Percentiles rank a stretch among this genome's conserved stretches.
Conservation (phyloP, 2,888 invertebrate genomes). For the Caenorhabditis wallacei region DNA sequence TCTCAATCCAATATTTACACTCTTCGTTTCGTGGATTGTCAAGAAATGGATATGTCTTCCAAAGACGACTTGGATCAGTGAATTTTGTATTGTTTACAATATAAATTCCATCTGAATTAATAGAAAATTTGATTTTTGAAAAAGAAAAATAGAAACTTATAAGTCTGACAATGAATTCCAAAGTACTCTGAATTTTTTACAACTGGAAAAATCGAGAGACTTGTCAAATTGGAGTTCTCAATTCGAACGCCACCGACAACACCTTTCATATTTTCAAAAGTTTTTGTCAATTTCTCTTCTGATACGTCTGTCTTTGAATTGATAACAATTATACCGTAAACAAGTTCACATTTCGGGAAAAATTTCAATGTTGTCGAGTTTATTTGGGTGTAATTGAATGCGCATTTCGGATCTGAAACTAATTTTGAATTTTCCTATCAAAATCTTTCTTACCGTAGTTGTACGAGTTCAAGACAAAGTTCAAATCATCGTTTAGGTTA, state of each 20-base stretch:
- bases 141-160: not conserved
- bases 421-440: no score
- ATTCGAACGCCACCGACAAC: not conserved
- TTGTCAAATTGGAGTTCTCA: not conserved
- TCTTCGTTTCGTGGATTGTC: not conserved
- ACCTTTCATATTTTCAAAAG: not conserved
- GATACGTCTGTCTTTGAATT: slow-evolving; percentile 3
- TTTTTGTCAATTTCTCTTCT: not conserved
- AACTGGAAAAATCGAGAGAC: not conserved
- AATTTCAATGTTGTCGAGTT: not conserved
- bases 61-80: not conserved
- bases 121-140: not conserved
- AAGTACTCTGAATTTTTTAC: not conserved
- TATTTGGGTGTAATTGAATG: slow-evolving; percentile 1
- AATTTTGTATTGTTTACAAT: slow-evolving; percentile 9
- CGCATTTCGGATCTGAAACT: slow-evolving; percentile 13
- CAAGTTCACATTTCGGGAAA: slow-evolving; percentile 1
- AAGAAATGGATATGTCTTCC: no score
- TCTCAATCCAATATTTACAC: not conserved
- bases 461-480: no score
- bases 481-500: no score
- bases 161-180: not conserved
- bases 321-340: slow-evolving; percentile 9
- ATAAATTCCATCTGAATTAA: slow-evolving; percentile 9
- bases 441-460: no score